phyloP scores from a whole-genome alignment of 2,888 invertebrate species.

The Salticus scenicus region DNA sequence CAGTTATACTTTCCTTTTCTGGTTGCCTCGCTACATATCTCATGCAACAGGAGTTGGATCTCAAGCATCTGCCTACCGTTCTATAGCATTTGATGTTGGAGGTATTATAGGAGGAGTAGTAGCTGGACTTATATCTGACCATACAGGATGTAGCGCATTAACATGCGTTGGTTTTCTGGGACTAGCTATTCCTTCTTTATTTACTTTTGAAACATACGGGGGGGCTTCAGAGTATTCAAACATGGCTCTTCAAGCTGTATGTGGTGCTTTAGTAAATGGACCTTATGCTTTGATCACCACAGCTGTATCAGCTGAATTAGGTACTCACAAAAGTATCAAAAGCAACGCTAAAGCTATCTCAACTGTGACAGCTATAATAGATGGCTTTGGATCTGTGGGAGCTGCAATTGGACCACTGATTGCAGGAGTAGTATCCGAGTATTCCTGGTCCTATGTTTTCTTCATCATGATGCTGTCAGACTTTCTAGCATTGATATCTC shows the following conservation, averaged over 20 bases:
- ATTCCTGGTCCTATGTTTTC: slow-evolving; percentile 79
- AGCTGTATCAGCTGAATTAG: slow-evolving; percentile 94
- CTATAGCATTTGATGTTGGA: slow-evolving; percentile 81
- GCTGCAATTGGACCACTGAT: slow-evolving; percentile 94
- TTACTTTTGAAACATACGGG: slow-evolving; percentile 71
- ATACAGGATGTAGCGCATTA: slow-evolving; percentile 87
- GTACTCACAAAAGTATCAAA: slow-evolving; percentile 87
- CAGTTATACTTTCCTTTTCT: slow-evolving; percentile 96
- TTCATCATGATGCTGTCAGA: slow-evolving; percentile 77
- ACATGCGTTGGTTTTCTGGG: slow-evolving; percentile 89
- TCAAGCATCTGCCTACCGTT: slow-evolving; percentile 75
- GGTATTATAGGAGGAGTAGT: slow-evolving; percentile 91
- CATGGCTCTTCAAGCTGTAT: slow-evolving; percentile 68
- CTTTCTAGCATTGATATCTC: slow-evolving; percentile 74
- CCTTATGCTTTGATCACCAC: slow-evolving; percentile 98
- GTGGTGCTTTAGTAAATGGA: slow-evolving; percentile 84
- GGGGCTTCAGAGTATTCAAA: slow-evolving; percentile 37
- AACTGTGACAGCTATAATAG: slow-evolving; percentile 98
- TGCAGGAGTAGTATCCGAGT: slow-evolving; percentile 85
- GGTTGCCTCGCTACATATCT: slow-evolving; percentile 92
- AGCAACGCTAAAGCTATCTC: slow-evolving; percentile 92
- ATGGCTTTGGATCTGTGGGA: slow-evolving; percentile 95
- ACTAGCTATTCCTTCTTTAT: slow-evolving; percentile 82
- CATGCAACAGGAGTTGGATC: slow-evolving; percentile 74
- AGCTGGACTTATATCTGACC: slow-evolving; percentile 90